phyloP scores from a whole-genome alignment of 2,888 invertebrate genomes.

The Neoscelio sp. region DNA sequence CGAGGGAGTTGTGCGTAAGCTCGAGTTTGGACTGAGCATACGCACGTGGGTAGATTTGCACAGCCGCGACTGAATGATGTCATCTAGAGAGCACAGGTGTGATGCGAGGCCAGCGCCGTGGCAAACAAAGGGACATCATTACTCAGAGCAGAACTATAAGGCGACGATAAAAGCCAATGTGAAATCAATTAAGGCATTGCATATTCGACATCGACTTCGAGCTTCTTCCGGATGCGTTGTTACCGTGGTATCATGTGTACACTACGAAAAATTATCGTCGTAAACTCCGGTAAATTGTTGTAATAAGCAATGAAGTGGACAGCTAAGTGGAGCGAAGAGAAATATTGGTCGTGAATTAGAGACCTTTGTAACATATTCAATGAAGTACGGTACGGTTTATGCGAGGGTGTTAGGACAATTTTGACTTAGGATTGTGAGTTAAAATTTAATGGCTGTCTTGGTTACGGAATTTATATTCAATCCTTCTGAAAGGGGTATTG shows the following conservation, averaged over 20 bases:
- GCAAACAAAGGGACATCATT: conserved; percentile 46
- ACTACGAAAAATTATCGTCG: not conserved
- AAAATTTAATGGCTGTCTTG: no score
- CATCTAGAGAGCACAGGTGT: conserved; percentile 10
- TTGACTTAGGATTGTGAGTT: no score
- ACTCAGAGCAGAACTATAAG: conserved; percentile 29
- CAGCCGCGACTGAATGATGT: conserved; percentile 30
- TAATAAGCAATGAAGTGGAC: conserved; percentile 1
- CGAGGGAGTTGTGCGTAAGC: not conserved
- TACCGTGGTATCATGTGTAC: not conserved
- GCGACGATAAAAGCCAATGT: conserved; percentile 51
- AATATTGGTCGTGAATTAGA: not conserved
- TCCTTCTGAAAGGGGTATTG: no score
- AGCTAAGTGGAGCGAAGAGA: not conserved
- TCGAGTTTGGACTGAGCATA: conserved; percentile 26
- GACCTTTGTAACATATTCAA: no score
- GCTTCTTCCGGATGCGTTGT: conserved; percentile 38
- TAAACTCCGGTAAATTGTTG: conserved; percentile 3
- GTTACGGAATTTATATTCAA: no score
- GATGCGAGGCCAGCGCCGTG: conserved; percentile 17
- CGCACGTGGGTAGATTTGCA: conserved; percentile 33
- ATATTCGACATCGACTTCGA: conserved; percentile 30
- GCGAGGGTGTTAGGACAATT: no score
- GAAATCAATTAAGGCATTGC: conserved; percentile 55
- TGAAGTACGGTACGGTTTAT: no score